Evolutionary conservation across 2,113 vertebrate species (phyloP).

Genomic region (Carettochelys insculpta): DNA sequence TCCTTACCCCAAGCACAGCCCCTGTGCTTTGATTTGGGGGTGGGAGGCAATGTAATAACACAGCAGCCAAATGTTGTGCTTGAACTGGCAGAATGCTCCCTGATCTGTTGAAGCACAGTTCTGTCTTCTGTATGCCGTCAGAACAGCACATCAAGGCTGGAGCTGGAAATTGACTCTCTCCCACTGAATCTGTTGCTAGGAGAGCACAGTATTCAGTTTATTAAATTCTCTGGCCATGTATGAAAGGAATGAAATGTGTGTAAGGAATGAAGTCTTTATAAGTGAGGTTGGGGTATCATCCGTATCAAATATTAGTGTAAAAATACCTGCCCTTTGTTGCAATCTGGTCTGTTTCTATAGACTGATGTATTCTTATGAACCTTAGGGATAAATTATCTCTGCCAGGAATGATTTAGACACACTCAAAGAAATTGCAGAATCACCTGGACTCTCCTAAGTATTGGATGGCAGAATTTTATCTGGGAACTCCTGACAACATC

Average conservation of each 20-base stretch:
- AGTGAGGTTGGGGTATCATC: neutral
- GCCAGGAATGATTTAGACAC: neutral
- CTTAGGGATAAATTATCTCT: neutral
- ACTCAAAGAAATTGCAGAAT: neutral
- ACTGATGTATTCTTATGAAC: neutral
- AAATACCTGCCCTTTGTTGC: neutral
- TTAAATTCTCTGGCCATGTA: neutral
- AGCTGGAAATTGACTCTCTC: neutral
- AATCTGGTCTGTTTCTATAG: neutral
- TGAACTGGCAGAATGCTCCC: neutral
- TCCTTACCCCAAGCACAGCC: neutral
- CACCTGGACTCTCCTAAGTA: neutral
- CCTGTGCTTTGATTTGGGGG: neutral
- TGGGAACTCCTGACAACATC: neutral
- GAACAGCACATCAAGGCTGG: neutral
- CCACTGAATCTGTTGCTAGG: neutral
- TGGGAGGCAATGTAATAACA: neutral
- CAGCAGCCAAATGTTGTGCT: neutral
- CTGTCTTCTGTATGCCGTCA: neutral
- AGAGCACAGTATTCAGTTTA: neutral
- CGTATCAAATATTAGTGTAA: rapidly evolving
- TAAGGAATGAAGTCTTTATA: neutral
- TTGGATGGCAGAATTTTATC: neutral
- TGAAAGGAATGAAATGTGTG: neutral
- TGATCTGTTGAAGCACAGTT: neutral